These are phyloP conservation scores for Triops longicaudatus DNA, from an alignment of 1,140 invertebrate species.

Conservation along the genomic window DNA sequence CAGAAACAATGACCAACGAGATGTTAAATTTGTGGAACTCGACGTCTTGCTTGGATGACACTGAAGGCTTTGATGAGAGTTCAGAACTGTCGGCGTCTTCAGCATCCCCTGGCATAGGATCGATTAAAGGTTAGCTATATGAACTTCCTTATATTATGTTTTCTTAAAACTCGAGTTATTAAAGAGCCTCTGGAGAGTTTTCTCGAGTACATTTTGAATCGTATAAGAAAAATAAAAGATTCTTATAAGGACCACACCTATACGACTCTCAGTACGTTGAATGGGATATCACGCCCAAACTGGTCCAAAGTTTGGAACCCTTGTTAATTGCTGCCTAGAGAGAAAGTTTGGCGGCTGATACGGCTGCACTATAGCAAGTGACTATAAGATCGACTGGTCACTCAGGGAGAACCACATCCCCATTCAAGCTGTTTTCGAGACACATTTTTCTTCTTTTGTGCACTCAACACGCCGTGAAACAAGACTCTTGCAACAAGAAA, in stretches of 20 bases:
- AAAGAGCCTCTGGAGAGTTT: neutral
- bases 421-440: neutral
- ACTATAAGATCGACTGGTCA: neutral
- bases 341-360: neutral
- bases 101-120: neutral
- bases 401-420: neutral
- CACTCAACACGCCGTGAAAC: neutral
- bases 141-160: neutral
- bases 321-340: slow-evolving; percentile 6
- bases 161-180: neutral
- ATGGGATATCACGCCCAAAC: neutral
- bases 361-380: neutral
- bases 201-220: too few relatives aligned
- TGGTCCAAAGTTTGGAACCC: neutral
- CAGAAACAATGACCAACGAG: neutral
- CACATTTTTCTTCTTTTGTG: neutral
- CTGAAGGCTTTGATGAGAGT: neutral
- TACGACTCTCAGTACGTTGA: neutral
- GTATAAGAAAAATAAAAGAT: too few relatives aligned
- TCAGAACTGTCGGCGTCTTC: neutral
- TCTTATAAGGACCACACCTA: neutral
- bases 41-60: slow-evolving; percentile 6
- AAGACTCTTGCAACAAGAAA: neutral
- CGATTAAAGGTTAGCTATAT: neutral
- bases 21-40: neutral